Conservation (phyloP, 2,888 invertebrate genomes). For the Osedax frankpressi region DNA sequence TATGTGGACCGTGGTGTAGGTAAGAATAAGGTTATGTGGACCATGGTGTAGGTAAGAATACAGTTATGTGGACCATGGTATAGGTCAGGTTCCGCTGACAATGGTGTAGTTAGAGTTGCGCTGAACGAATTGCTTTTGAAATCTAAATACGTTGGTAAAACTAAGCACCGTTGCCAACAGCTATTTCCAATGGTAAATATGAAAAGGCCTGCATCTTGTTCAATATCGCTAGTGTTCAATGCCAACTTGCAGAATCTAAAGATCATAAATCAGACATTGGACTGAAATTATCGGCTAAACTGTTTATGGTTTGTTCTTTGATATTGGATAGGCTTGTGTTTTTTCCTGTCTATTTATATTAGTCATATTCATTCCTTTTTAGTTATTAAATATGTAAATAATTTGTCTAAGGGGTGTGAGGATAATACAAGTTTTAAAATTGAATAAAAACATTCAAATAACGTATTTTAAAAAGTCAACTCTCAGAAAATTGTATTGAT, state of each 20-base stretch:
- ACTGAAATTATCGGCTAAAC: slow-evolving; percentile 76
- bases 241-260: slow-evolving; percentile 70
- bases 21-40: no score
- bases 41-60: not conserved
- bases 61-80: not conserved
- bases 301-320: slow-evolving; percentile 67
- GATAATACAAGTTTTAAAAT: no score
- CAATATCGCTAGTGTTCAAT: slow-evolving; percentile 87
- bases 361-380: no score
- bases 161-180: slow-evolving; percentile 55
- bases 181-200: slow-evolving; percentile 73
- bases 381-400: not conserved
- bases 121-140: no score
- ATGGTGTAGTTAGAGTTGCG: not conserved
- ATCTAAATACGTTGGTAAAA: no score
- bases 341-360: no score
- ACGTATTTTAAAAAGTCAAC: no score
- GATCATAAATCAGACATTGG: slow-evolving; percentile 80
- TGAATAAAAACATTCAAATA: no score
- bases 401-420: not conserved
- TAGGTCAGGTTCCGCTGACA: not conserved
- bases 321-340: no score
- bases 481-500: no score
- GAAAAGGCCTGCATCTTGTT: slow-evolving; percentile 89
- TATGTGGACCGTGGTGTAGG: no score